Evolutionary conservation across 1,140 invertebrate species (phyloP).

Genomic region (Monomorium pharaonis): DNA sequence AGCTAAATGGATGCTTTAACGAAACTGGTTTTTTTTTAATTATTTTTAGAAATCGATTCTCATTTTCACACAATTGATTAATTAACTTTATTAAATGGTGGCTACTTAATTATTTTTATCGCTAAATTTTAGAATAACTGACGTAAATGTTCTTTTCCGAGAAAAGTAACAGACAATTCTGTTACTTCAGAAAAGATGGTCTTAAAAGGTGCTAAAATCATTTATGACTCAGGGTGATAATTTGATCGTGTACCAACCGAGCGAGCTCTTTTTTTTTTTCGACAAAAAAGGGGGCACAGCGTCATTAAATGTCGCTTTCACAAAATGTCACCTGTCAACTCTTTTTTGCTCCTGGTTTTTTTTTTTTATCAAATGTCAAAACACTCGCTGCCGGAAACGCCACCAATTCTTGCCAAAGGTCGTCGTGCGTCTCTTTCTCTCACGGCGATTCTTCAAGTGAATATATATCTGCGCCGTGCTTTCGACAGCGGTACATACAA

Average conservation of each 20-base stretch:
- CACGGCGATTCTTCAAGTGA: slow-evolving; percentile 58
- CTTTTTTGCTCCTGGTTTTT: background rate
- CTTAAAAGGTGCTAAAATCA: background rate
- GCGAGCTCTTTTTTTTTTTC: background rate
- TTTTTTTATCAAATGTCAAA: slow-evolving; percentile 38
- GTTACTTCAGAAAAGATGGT: background rate
- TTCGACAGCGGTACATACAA: slow-evolving; percentile 57
- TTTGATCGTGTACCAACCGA: background rate
- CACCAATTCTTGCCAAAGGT: slow-evolving; percentile 36
- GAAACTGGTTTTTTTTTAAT: background rate
- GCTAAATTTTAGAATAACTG: background rate
- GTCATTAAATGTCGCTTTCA: slow-evolving; percentile 44
- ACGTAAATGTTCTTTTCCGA: background rate
- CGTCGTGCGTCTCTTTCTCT: background rate
- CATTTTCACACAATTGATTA: background rate
- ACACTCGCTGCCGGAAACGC: slow-evolving; percentile 25
- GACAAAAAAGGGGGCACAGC: background rate
- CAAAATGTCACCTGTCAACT: background rate
- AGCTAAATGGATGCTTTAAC: no score
- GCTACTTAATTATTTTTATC: background rate
- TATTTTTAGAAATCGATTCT: background rate
- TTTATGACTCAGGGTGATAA: background rate
- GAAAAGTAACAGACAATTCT: background rate
- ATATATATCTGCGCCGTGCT: slow-evolving; percentile 64
- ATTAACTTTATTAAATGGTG: background rate